These are phyloP conservation scores for Osmerus eperlanus DNA, from an alignment of 2,113 vertebrate genomes.

Conservation along the genomic window DNA sequence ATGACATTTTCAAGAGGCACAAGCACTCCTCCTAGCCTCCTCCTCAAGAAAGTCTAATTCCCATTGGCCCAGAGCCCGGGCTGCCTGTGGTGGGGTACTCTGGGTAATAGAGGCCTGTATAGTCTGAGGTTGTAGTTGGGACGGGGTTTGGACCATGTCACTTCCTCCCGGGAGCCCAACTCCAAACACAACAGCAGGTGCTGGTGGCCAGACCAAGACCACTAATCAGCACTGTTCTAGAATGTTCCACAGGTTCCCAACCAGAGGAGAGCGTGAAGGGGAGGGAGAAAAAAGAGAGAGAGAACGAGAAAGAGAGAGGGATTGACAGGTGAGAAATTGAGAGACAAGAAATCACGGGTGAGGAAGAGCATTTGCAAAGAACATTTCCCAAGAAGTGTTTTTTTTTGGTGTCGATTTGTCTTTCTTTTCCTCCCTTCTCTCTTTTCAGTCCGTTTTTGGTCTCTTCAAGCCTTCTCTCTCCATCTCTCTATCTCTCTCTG, in stretches of 20 bases:
- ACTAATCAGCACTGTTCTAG: constrained; percentile 5
- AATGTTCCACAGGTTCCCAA: constrained; percentile 2
- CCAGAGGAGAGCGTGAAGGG: not conserved
- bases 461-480: not conserved
- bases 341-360: not conserved
- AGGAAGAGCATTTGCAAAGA: not conserved
- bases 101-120: constrained; percentile 6
- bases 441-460: constrained; percentile 4
- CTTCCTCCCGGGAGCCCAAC: constrained; percentile 3
- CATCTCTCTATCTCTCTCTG: too few relatives aligned
- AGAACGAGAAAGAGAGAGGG: not conserved
- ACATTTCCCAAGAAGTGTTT: too few relatives aligned
- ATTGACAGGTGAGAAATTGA: constrained; percentile 13
- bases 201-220: not conserved
- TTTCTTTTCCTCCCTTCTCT: not conserved
- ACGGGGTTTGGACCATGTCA: not conserved
- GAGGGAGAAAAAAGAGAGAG: not conserved
- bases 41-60: not conserved
- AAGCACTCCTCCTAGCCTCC: not conserved
- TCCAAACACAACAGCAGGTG: constrained; percentile 10
- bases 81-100: constrained; percentile 1
- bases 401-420: not conserved
- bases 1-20: too few relatives aligned
- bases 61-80: not conserved
- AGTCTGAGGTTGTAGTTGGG: not conserved